Base-by-base conservation (phyloP, 92 coral and sea anemone species). In the Virgularia gustaviana region DNA sequence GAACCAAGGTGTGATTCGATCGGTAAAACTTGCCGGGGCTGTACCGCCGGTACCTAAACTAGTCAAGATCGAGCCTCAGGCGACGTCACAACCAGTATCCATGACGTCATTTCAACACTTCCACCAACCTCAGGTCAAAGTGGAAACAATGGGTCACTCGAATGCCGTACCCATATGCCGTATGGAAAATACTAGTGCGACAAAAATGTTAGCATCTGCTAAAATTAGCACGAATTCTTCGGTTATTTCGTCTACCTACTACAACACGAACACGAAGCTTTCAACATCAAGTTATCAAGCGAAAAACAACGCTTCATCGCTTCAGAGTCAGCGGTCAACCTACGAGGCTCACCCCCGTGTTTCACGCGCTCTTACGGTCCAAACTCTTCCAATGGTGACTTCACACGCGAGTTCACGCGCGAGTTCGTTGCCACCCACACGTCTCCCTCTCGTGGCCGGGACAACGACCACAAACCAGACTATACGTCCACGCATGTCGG, bases 31-130 rank as follows among this genome's bases (percentile, higher is more conserved):
- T 22, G 36, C 7, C 35, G 72, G 51, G 8, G 24, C 43, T 30
- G 51, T 68, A 47, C 75, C 75, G 12, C 75, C 75, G 33, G 16
- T 68, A 16, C 75, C 75, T 8, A 68, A 51, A 61, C 36, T 68
- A 8, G 75, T 68, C 9, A 68, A 68, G 22, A 68, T 68, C 36
- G 75, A 68, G 51, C 32, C 32, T 6, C 8, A 2, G 3, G 58
- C 30, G 15, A 11, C 29, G 58, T 6, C 45, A 39, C n/a, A n/a
- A n/a, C n/a, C n/a, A n/a, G n/a, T n/a, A n/a, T n/a, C n/a, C n/a
- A n/a, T n/a, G n/a, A 39, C 45, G 16, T 20, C 61, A 12, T 30
- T 47, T 61, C 47, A 38, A 2, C 43, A 29, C 6, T 65, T 65
- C 47, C 72, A 56, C 41, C 54, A 1, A 0, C 33, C 20, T 31